Base-by-base conservation (phyloP, 2,797 vertebrate genomes). In the Percopsis omiscomaycus region DNA sequence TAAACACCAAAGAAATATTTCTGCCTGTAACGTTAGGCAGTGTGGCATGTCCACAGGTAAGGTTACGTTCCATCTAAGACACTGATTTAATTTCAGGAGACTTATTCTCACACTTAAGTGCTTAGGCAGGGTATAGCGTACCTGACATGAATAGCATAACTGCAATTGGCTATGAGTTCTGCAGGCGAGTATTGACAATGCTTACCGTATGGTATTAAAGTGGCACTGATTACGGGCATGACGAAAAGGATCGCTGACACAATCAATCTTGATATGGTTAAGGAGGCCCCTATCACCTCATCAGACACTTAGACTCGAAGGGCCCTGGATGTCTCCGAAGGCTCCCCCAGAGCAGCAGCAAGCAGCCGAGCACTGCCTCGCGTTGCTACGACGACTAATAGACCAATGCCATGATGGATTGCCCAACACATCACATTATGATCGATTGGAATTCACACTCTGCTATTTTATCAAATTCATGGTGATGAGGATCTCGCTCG, bases 201-300 rank as follows among this genome's bases (percentile, higher is more conserved):
- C 60, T 84, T 78, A 77, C 78, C 45, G 69, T 79, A 79, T 32
- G 46, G 55, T 64, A 61, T 80, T 75, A 66, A 55, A 57, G 72
- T 75, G 68, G 44, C 70, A 45, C 64, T 75, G 69, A 78, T 83
- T 80, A 84, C 69, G 32, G 77, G 75, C 66, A 86, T 81, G 69
- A 83, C 65, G 57, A 74, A 71, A 66, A 72, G 66, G 60, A 84
- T 82, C 73, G 68, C 66, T 78, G 73, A 81, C 68, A 68, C 65
- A 81, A 84, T 89, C 85, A 82, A 87, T 87, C 74, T 56, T 80
- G 79, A 86, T 83, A 52, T 55, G 74, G 71, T 85, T 84, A 84
- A 80, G 61, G 49, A 74, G 60, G 75, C 74, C 73, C 84, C 72
- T 66, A 68, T 77, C 68, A 75, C 71, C 73, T 67, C 68, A 61